Percentiles rank a stretch among this genome's conserved stretches.
These are phyloP conservation scores for Chloroceryle inda DNA, from an alignment of 2,797 vertebrate genomes.

Conservation along the genomic window DNA sequence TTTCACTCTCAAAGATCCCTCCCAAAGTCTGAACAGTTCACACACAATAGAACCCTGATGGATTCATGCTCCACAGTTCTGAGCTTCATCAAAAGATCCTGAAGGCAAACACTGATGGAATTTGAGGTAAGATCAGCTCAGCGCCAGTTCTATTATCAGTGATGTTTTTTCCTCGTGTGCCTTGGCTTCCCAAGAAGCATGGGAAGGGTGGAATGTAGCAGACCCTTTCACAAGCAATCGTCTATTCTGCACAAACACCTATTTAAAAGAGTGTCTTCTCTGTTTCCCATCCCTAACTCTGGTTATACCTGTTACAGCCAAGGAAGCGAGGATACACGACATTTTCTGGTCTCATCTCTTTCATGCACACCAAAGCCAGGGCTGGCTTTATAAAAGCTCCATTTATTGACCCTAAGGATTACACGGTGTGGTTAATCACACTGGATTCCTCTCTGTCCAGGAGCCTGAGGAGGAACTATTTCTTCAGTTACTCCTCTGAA, in stretches of 20 bases:
- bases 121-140: neutral
- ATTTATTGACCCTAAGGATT: neutral
- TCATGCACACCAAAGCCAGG: neutral
- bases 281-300: neutral
- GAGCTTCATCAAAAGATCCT: neutral
- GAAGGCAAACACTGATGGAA: neutral
- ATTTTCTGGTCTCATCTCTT: neutral
- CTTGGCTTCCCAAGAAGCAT: neutral
- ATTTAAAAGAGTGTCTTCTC: neutral
- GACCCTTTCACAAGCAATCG: neutral
- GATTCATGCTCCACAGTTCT: neutral
- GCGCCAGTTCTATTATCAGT: neutral
- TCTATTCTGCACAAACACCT: neutral
- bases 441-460: neutral
- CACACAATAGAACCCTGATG: rapidly evolving
- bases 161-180: neutral
- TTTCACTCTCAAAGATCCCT: neutral
- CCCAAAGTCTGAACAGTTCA: neutral
- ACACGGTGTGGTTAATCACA: neutral
- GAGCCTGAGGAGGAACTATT: neutral
- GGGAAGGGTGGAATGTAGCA: neutral
- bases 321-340: neutral
- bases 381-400: neutral
- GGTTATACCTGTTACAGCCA: neutral
- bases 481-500: neutral